A percentile compares a stretch with the other conserved stretches of the same genome.
Conservation (phyloP, 1,140 invertebrate genomes). For the Drosophila ficusphila region DNA sequence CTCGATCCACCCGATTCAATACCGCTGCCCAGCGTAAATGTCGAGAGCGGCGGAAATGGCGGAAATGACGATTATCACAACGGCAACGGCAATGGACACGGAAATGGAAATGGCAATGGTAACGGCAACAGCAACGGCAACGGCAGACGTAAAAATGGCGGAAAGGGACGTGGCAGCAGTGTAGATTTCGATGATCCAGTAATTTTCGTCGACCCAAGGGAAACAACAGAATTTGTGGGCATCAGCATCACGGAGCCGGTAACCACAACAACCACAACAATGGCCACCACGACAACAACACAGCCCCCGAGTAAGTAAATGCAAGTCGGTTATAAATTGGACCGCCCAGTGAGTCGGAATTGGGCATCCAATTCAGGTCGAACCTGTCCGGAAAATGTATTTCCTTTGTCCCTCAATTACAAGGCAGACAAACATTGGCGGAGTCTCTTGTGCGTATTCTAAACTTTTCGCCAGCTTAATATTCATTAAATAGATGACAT, state of each 20-base stretch:
- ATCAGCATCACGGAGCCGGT: conserved; percentile 85
- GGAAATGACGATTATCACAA: conserved; percentile 85
- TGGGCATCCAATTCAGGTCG: conserved; percentile 14
- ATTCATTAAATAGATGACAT: conserved; percentile 21
- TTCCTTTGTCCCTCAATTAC: neutral
- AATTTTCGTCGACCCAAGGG: conserved; percentile 85
- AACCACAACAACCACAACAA: conserved; percentile 85
- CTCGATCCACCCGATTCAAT: conserved; percentile 83
- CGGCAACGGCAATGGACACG: conserved; percentile 84
- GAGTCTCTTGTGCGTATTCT: conserved; percentile 16
- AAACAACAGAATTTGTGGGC: conserved; percentile 85
- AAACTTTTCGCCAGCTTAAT: conserved; percentile 41
- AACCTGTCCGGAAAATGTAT: conserved; percentile 6
- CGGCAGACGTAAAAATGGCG: conserved; percentile 65
- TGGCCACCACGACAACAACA: conserved; percentile 87
- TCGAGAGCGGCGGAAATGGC: conserved; percentile 82
- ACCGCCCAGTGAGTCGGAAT: conserved; percentile 11
- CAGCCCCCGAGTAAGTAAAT: conserved; percentile 88
- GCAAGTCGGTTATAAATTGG: conserved; percentile 48
- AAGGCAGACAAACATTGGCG: neutral
- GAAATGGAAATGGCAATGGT: conserved; percentile 85
- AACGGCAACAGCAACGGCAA: conserved; percentile 66
- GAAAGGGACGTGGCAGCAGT: conserved; percentile 85
- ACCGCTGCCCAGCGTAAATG: conserved; percentile 82
- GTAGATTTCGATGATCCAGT: conserved; percentile 81